These are phyloP conservation scores for Romanogobio albipinnatus DNA, from an alignment of 2,113 vertebrate species.

Conservation along the genomic window DNA sequence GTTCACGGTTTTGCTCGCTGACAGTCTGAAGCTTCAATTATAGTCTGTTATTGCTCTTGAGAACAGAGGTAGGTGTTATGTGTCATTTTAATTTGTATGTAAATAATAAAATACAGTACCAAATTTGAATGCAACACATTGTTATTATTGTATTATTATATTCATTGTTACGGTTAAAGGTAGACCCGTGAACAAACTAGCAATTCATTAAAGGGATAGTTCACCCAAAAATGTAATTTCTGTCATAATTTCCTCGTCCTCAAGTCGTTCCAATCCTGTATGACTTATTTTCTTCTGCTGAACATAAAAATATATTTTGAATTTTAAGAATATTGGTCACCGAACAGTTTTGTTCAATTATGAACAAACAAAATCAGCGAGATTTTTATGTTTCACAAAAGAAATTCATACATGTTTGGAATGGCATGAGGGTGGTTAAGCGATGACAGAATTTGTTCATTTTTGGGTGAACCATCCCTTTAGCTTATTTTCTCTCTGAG, in stretches of 20 bases:
- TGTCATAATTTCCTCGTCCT: background rate
- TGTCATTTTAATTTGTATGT: background rate
- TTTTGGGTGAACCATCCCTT: too few relatives aligned
- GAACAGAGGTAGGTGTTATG: slow-evolving; percentile 1
- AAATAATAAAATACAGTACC: background rate
- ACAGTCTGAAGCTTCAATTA: background rate
- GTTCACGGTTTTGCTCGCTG: background rate
- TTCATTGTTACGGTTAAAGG: background rate
- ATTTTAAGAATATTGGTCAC: too few relatives aligned
- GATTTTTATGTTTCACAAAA: background rate
- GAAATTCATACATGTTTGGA: background rate
- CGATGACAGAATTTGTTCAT: background rate
- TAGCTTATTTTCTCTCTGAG: background rate
- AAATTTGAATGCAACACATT: background rate
- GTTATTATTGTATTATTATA: background rate
- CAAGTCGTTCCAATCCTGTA: background rate
- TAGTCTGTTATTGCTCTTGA: background rate
- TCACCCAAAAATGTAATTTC: background rate
- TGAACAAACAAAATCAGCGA: background rate
- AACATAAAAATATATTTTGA: background rate
- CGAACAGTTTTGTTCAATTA: too few relatives aligned
- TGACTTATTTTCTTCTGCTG: background rate
- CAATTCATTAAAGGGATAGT: background rate
- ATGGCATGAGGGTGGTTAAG: background rate
- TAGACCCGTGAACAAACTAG: background rate